Evolutionary conservation across 2,113 vertebrate genomes (phyloP), one percentile per base, ranked within the genome.

Genomic region (Neogale vison): DNA sequence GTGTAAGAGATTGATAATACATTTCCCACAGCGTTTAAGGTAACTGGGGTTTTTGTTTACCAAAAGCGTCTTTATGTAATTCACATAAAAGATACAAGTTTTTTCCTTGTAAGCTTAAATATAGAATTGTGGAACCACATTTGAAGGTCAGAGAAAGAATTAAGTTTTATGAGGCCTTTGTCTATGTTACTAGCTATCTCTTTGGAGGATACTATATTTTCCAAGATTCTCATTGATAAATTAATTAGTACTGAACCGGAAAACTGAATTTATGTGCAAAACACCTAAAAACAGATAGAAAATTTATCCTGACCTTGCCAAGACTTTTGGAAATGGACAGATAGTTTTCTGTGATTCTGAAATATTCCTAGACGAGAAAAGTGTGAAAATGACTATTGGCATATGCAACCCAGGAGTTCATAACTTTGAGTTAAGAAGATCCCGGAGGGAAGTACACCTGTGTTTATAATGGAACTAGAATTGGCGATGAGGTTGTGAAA

Each of bases 221-320:
- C 36, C 36, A 80, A 81, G 42, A 59, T 82, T 93, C 39, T 65
- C 20, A 57, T 23, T 79, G 87, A 77, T 82, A 91, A 94, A 31
- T 61, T 95, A 34, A 69, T 77, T 67, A n/a, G 45, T 69, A 36
- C 29, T 52, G 36, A 82, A 83, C 52, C 82, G 34, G 63, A 96
- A 23, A 94, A 88, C 59, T 94, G 69, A 79, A 42, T 90, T 17
- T 71, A 79, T 79, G n/a, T 85, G 18, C 29, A 79, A 3, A 89
- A 55, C 36, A 82, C 24, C 86, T 71, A 76, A 96, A 65, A 94
- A 42, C 50, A 86, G 15, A 14, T 24, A 55, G 1, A 72, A 55
- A 91, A 96, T 86, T 96, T 15, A 95, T 76, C 86, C 71, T 90
- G n/a, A 45, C 36, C 12, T 85, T 93, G 67, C 18, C 82, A 83